A percentile compares a stretch with the other conserved stretches of the same genome.
phyloP scores from a whole-genome alignment of 2,888 invertebrate genomes.

The Cryptocephalus moraei region DNA sequence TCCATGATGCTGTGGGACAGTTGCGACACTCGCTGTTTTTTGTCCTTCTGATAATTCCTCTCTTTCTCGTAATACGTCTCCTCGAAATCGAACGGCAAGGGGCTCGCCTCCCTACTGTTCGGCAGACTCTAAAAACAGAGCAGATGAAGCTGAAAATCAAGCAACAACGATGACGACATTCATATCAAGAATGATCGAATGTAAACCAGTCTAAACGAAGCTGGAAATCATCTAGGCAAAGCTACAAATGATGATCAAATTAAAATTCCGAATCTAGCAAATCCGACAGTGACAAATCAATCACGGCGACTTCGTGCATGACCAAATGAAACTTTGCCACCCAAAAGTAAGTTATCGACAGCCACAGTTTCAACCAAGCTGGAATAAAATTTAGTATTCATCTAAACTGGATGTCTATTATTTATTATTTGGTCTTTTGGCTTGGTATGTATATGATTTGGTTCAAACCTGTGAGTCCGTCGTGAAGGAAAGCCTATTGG shows the following conservation, averaged over 20 bases:
- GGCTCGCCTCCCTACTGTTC: conserved; percentile 41
- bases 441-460: background rate
- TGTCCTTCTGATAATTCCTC: conserved; percentile 8
- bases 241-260: too few species aligned
- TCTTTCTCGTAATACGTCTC: conserved; percentile 23
- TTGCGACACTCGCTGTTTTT: conserved; percentile 7
- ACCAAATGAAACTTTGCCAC: too few species aligned
- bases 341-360: too few species aligned
- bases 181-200: background rate
- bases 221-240: too few species aligned
- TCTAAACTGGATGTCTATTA: background rate
- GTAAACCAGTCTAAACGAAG: too few species aligned
- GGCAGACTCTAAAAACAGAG: conserved; percentile 43
- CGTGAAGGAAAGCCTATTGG: conserved; percentile 54
- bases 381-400: too few species aligned
- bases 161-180: background rate
- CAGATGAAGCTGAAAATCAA: background rate
- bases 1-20: conserved; percentile 40
- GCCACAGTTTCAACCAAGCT: too few species aligned
- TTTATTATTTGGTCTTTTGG: too few species aligned
- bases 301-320: too few species aligned
- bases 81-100: conserved; percentile 35
- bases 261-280: too few species aligned
- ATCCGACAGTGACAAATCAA: too few species aligned
- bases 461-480: conserved; percentile 52